Evolutionary conservation across 1,140 invertebrate genomes (phyloP).

Genomic region (Bombyx mori): DNA sequence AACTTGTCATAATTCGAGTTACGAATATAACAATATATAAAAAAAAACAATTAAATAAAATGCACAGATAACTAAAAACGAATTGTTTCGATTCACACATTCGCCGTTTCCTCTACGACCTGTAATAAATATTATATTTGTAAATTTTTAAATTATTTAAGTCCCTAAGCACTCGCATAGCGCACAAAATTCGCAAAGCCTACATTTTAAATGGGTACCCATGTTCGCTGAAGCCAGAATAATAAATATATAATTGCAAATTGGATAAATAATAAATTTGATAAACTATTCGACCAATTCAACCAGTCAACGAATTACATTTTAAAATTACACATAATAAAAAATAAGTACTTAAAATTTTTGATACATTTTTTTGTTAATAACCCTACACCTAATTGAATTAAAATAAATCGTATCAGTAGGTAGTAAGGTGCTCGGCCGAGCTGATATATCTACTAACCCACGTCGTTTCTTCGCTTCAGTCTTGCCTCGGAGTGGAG

Average conservation of each 20-base stretch:
- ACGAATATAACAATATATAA: slow-evolving; percentile 5
- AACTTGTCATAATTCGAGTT: slow-evolving; percentile 4
- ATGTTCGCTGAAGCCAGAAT: slow-evolving; percentile 22
- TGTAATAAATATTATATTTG: not conserved
- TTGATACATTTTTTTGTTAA: not conserved
- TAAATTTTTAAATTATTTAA: no score
- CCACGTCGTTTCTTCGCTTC: slow-evolving; percentile 11
- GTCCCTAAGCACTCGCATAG: not conserved
- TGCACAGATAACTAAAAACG: slow-evolving; percentile 33
- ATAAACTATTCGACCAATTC: no score
- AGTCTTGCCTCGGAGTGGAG: slow-evolving; percentile 51
- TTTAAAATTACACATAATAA: no score
- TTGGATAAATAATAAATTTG: not conserved
- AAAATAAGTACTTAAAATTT: no score
- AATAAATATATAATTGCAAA: not conserved
- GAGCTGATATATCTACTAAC: not conserved
- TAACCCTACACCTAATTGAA: not conserved
- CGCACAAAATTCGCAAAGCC: slow-evolving; percentile 10
- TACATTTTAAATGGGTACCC: slow-evolving; percentile 37
- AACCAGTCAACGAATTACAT: no score
- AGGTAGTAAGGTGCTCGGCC: not conserved
- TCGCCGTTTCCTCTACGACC: slow-evolving; percentile 15
- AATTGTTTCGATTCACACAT: slow-evolving; percentile 7
- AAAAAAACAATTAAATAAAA: slow-evolving; percentile 34
- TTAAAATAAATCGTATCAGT: not conserved